Base-by-base conservation (phyloP, 1,140 invertebrate genomes). In the Oppia nitens region DNA sequence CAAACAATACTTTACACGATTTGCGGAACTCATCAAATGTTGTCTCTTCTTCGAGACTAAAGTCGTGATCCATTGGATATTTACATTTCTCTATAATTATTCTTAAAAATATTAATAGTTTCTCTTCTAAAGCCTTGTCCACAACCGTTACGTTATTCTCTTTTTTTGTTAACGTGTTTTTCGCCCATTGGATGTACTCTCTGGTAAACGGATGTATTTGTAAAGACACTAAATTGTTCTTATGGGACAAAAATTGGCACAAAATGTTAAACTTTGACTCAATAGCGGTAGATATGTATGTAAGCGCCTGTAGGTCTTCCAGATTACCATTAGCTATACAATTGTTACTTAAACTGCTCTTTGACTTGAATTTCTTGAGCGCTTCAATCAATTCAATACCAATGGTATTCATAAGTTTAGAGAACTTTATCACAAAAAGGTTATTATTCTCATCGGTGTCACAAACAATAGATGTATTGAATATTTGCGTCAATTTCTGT, bases 31-130 rank as follows among this genome's bases (percentile, higher is more conserved):
- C 75, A 54, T 71, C 65, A 68, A 80, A 79, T 65, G 71, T 40
- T 40, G 32, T 70, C 17, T 76, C 76, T 67, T 79, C 78, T 57
- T 79, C 77, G 66, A 78, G 75, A 11, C 76, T 77, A 68, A 79
- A 78, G 64, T 78, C 72, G 57, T 78, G 78, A 3, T 67, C 69
- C 20, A 74, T 68, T 61, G 77, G 76, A 68, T 74, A 78, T 62
- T 77, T 77, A 65, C 74, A 73, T 60, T 78, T 78, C 58, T 74
- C 72, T 24, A 78, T 73, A 3, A 78, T 66, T 27, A 77, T 73
- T 71, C 32, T 77, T 58, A 59, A 77, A 64, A 24, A 68, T 67
- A 75, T 73, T 63, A 12, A 67, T 61, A 57, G 60, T 53, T 62
- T n/a, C 20, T 52, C 47, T 45, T 55, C 53, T 24, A 55, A 3